A percentile compares a stretch with the other conserved stretches of the same genome.
phyloP scores from a whole-genome alignment of 2,888 invertebrate species.

The Nebria brevicollis region DNA sequence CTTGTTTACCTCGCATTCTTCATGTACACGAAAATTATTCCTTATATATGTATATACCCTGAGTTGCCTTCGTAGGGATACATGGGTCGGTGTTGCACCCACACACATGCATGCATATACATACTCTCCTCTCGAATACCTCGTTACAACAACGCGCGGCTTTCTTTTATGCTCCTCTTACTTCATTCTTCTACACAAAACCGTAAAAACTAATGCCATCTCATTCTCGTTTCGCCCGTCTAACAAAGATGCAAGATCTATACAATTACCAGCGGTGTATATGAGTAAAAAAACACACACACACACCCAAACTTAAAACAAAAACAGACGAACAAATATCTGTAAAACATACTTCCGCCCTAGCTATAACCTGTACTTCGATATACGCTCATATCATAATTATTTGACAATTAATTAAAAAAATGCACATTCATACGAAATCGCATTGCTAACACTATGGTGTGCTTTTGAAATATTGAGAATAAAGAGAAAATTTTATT shows the following conservation, averaged over 20 bases:
- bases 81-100: neutral
- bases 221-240: neutral
- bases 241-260: neutral
- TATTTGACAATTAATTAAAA: neutral
- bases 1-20: conserved; percentile 1
- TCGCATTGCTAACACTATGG: too few species aligned
- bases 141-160: conserved; percentile 1
- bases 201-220: conserved; percentile 1
- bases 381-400: neutral
- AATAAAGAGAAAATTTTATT: too few species aligned
- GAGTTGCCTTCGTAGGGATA: neutral
- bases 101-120: neutral
- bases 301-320: neutral
- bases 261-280: neutral
- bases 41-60: neutral
- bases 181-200: neutral
- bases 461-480: too few species aligned
- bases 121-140: neutral
- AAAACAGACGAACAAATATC: neutral
- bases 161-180: neutral
- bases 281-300: neutral
- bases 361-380: neutral
- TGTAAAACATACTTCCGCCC: neutral
- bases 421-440: too few species aligned
- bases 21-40: conserved; percentile 1